Conservation (phyloP, 2,888 invertebrate species). For the Hetaerina titia region DNA sequence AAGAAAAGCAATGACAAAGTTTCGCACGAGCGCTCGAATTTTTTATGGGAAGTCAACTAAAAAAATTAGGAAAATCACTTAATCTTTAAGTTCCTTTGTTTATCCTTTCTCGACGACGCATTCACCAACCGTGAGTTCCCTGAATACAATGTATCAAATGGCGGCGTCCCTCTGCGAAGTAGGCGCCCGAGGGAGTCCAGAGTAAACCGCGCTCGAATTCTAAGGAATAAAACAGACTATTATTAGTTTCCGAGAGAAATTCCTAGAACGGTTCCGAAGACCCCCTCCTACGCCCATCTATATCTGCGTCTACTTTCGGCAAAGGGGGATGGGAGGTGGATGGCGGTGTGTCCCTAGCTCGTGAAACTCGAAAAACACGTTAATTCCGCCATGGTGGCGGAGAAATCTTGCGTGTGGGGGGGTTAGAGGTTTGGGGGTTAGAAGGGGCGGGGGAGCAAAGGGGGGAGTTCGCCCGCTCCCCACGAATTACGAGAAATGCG, state of each 20-base stretch:
- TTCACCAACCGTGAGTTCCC: neutral
- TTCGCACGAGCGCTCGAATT: no score
- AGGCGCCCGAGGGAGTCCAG: neutral
- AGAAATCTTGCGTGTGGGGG: neutral
- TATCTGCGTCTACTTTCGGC: neutral
- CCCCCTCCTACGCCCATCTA: constrained; percentile 15
- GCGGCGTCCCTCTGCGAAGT: no score
- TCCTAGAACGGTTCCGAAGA: neutral
- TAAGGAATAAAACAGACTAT: neutral
- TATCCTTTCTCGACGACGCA: no score
- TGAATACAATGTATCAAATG: no score
- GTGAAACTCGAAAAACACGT: constrained; percentile 35
- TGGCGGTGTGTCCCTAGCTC: neutral
- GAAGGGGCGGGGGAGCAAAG: neutral
- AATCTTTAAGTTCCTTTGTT: no score
- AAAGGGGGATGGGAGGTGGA: neutral
- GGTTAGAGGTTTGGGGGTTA: neutral
- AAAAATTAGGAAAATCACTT: no score
- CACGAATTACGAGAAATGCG: constrained; percentile 3
- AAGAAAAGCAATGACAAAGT: no score
- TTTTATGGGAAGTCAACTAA: no score
- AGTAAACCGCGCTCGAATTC: constrained; percentile 15
- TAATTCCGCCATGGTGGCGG: neutral
- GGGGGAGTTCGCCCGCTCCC: neutral
- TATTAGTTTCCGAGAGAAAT: neutral